A percentile compares a stretch with the other conserved stretches of the same genome.
Conservation (phyloP, 2,888 invertebrate genomes). For the Amblyteles armatorius region DNA sequence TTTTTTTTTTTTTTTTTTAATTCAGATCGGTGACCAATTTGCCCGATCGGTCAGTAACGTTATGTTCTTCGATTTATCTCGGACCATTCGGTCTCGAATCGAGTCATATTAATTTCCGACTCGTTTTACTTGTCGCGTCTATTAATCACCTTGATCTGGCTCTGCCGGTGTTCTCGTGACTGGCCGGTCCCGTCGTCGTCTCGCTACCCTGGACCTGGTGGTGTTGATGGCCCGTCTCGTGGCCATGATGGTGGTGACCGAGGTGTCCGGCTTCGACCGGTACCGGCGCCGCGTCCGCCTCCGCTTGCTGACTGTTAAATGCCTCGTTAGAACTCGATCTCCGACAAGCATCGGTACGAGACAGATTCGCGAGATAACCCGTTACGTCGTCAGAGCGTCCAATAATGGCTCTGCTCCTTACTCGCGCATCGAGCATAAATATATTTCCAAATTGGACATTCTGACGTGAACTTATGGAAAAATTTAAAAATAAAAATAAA, state of each 20-base stretch:
- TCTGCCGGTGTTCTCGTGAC: slow-evolving; percentile 73
- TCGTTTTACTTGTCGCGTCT: slow-evolving; percentile 10
- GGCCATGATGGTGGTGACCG: slow-evolving; percentile 62
- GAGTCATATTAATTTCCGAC: neutral
- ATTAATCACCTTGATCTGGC: slow-evolving; percentile 76
- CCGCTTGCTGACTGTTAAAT: slow-evolving; percentile 78
- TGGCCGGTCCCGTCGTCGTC: slow-evolving; percentile 69
- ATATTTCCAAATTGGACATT: neutral
- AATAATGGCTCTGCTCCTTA: neutral
- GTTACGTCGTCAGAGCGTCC: slow-evolving; percentile 8
- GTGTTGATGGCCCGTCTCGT: slow-evolving; percentile 64
- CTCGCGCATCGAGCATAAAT: neutral
- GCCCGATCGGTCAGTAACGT: neutral
- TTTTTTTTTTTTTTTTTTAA: slow-evolving; percentile 34
- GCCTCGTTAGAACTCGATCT: slow-evolving; percentile 69
- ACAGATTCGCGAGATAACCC: slow-evolving; percentile 47
- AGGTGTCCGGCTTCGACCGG: slow-evolving; percentile 73
- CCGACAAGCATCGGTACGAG: slow-evolving; percentile 29
- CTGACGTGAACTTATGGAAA: neutral
- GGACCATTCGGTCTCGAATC: neutral
- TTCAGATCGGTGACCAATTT: neutral
- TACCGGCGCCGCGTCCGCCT: slow-evolving; percentile 73
- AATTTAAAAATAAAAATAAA: neutral
- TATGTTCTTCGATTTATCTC: neutral
- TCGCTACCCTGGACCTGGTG: slow-evolving; percentile 73